phyloP scores from a whole-genome alignment of 2,888 invertebrate species.

The Nemapogon koenigi region DNA sequence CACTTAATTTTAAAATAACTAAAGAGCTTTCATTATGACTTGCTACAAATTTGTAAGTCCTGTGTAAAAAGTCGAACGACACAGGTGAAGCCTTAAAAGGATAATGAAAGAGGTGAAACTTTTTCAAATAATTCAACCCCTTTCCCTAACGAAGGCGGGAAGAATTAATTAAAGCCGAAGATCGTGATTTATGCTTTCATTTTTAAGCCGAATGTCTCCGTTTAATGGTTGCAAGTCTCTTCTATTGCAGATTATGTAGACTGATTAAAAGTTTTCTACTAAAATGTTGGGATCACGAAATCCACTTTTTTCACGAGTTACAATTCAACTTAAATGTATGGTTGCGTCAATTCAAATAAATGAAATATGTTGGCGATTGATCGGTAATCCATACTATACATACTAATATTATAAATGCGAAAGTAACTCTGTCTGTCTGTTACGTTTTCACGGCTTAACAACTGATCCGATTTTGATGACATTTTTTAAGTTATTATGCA shows the following conservation, averaged over 20 bases:
- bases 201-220: constrained; percentile 55
- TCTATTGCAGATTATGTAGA: constrained; percentile 20
- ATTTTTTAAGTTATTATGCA: too few relatives aligned
- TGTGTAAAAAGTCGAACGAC: constrained; percentile 7
- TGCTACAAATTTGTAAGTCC: constrained; percentile 5
- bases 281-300: constrained; percentile 21
- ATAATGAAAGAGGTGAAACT: constrained; percentile 43
- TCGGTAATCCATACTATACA: too few relatives aligned
- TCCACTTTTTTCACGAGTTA: not conserved
- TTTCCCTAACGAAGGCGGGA: constrained; percentile 42
- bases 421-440: too few relatives aligned
- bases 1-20: too few relatives aligned
- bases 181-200: constrained; percentile 63
- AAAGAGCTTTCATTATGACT: too few relatives aligned
- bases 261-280: constrained; percentile 57
- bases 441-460: too few relatives aligned
- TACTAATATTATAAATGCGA: too few relatives aligned
- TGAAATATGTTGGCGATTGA: too few relatives aligned
- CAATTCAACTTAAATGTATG: too few relatives aligned
- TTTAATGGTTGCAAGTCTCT: constrained; percentile 21
- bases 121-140: constrained; percentile 47
- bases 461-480: too few relatives aligned
- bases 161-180: constrained; percentile 64
- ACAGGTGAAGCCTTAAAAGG: constrained; percentile 19
- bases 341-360: too few relatives aligned